Conservation (phyloP, 1,140 invertebrate genomes). For the Caenorhabditis remanei region DNA sequence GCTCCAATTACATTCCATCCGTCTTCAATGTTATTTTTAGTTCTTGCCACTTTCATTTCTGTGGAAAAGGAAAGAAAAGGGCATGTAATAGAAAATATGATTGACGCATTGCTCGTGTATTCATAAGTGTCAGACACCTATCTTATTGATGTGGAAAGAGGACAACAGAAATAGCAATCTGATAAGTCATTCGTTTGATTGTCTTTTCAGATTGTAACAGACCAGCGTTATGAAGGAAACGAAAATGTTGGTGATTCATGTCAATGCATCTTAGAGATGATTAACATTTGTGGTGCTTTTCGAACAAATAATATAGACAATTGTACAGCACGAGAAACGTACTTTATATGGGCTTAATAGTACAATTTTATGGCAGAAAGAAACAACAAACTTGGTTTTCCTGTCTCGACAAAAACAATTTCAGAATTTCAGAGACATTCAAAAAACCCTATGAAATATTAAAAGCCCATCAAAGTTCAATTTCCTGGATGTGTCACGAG, state of each 20-base stretch:
- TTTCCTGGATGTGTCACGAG: too few species aligned
- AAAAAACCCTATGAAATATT: too few species aligned
- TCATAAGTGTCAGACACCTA: not conserved
- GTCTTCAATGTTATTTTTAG: not conserved
- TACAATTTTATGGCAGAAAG: too few species aligned
- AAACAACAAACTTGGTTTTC: too few species aligned
- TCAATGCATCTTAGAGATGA: not conserved
- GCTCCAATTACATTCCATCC: constrained; percentile 35
- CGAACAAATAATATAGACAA: too few species aligned
- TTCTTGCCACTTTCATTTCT: not conserved
- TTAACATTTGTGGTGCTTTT: too few species aligned
- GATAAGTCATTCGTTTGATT: constrained; percentile 5
- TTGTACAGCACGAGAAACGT: too few species aligned
- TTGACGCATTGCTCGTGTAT: constrained; percentile 13
- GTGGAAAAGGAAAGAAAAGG: not conserved
- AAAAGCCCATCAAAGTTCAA: too few species aligned
- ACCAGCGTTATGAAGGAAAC: not conserved
- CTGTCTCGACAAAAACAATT: too few species aligned
- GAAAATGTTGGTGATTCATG: not conserved
- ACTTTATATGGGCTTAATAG: too few species aligned
- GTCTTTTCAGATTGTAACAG: not conserved
- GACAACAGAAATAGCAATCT: constrained; percentile 25
- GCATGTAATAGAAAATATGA: not conserved
- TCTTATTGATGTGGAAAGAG: not conserved
- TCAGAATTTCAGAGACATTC: too few species aligned